These are phyloP conservation scores for Diadophis punctatus DNA, from an alignment of 2,113 vertebrate species.

Conservation along the genomic window DNA sequence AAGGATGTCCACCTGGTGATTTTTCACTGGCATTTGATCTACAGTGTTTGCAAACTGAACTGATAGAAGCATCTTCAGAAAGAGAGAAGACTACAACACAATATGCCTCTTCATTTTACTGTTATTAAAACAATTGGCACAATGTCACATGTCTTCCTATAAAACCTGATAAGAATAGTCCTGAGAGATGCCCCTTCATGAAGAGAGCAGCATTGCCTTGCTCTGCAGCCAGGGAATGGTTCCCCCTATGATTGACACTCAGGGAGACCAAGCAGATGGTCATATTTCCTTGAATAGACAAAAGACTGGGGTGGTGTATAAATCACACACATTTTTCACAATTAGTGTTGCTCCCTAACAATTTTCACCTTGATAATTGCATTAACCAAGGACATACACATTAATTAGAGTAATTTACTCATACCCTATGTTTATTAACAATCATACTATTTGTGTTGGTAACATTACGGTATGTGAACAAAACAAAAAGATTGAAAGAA, in stretches of 20 bases:
- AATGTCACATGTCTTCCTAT: not conserved
- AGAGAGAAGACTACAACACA: not conserved
- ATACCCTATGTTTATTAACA: conserved; percentile 27
- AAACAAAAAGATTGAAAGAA: conserved; percentile 8
- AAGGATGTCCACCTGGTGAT: not conserved
- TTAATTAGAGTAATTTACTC: conserved; percentile 35
- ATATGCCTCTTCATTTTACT: not conserved
- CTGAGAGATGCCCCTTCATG: not conserved
- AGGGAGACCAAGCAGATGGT: conserved; percentile 5
- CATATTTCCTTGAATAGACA: not conserved
- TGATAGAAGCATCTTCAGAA: not conserved
- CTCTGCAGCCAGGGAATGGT: not conserved
- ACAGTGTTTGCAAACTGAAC: not conserved
- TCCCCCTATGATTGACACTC: fast-evolving
- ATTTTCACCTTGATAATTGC: conserved; percentile 15
- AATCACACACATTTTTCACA: not conserved
- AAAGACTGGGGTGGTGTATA: conserved; percentile 1
- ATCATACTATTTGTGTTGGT: conserved; percentile 21
- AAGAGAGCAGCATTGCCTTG: not conserved
- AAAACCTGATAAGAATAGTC: fast-evolving
- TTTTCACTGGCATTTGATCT: not conserved
- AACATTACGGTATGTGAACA: conserved; percentile 32
- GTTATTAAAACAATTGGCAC: conserved; percentile 11
- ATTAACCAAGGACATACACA: conserved; percentile 26
- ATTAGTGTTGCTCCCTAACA: conserved; percentile 11